Evolutionary conservation across 2,113 vertebrate genomes (phyloP).

Genomic region (Lampris incognitus): DNA sequence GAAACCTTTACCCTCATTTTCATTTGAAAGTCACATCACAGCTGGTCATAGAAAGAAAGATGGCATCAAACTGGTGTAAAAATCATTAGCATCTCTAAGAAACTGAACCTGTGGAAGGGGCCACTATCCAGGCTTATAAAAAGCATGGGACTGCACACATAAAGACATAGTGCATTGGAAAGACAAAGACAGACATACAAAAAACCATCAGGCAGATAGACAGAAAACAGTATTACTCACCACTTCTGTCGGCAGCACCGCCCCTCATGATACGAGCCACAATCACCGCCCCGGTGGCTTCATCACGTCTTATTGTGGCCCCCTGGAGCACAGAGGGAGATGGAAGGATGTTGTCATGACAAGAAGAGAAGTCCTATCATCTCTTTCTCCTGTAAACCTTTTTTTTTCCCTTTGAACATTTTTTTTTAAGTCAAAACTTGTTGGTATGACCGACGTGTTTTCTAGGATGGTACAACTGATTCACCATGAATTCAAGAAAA

Average conservation of each 20-base stretch:
- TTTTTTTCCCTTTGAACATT: too few relatives aligned
- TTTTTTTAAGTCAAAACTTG: too few relatives aligned
- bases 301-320: slow-evolving; percentile 93
- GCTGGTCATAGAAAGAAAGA: too few relatives aligned
- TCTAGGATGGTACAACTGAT: too few relatives aligned
- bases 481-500: too few relatives aligned
- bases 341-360: not conserved
- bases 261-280: slow-evolving; percentile 97
- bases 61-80: not conserved
- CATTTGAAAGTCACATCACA: not conserved
- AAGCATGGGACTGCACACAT: too few relatives aligned
- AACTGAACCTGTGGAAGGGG: too few relatives aligned
- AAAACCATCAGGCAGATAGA: not conserved
- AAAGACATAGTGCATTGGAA: too few relatives aligned
- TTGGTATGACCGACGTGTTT: too few relatives aligned
- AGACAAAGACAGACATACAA: not conserved
- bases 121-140: too few relatives aligned
- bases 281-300: slow-evolving; percentile 88
- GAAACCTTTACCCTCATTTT: not conserved
- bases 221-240: slow-evolving; percentile 62
- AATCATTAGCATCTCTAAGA: not conserved
- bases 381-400: too few relatives aligned
- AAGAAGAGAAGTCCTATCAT: not conserved
- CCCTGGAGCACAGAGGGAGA: slow-evolving; percentile 80
- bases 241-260: slow-evolving; percentile 94